phyloP scores from a whole-genome alignment of 37 sponge, comb jelly and placozoan species.

The Ianthella basta region DNA sequence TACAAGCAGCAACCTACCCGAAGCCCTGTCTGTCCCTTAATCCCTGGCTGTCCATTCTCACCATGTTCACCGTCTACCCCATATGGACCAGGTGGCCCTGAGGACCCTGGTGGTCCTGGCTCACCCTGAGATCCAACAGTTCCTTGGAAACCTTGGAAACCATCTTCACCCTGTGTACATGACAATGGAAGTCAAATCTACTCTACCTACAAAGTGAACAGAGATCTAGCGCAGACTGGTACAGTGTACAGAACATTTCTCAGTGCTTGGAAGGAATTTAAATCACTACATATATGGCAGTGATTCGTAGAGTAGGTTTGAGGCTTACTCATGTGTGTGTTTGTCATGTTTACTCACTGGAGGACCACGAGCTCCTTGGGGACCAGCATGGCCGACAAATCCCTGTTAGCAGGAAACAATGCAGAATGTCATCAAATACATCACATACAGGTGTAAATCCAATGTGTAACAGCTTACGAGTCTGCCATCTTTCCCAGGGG shows the following conservation, averaged over 20 bases:
- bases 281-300: too few species aligned
- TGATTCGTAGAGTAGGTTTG: too few species aligned
- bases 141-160: slow-evolving; percentile 66
- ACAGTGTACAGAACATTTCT: too few species aligned
- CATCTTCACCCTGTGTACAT: slow-evolving; percentile 13
- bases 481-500: slow-evolving; percentile 32
- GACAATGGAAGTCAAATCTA: neutral
- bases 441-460: too few species aligned
- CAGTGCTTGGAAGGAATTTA: too few species aligned
- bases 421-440: too few species aligned
- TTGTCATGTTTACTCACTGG: slow-evolving; percentile 21
- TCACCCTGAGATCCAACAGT: slow-evolving; percentile 68
- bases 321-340: too few species aligned
- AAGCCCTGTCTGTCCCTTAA: slow-evolving; percentile 26
- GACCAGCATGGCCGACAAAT: neutral
- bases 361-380: slow-evolving; percentile 21
- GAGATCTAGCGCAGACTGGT: too few species aligned
- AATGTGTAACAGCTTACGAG: neutral
- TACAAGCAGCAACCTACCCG: slow-evolving; percentile 16
- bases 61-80: slow-evolving; percentile 69
- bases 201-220: neutral
- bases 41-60: slow-evolving; percentile 36
- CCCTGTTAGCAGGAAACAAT: neutral
- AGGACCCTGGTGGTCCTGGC: slow-evolving; percentile 56
- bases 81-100: slow-evolving; percentile 55